These are phyloP conservation scores for Aelia acuminata DNA, from an alignment of 2,888 invertebrate genomes.

Conservation along the genomic window DNA sequence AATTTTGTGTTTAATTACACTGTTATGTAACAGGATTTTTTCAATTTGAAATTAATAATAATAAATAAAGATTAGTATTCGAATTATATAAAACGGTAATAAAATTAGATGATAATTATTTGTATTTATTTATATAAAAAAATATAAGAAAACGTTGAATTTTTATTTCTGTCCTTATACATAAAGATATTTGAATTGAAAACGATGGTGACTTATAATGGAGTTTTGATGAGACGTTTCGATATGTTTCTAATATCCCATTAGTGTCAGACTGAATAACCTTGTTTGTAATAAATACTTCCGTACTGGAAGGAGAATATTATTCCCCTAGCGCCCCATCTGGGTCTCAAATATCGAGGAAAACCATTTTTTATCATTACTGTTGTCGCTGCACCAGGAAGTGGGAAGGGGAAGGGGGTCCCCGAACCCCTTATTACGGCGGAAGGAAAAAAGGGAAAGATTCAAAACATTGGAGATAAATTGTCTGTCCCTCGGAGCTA, in stretches of 20 bases:
- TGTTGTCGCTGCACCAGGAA: conserved; percentile 38
- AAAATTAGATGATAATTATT: no score
- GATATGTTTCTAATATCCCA: not conserved
- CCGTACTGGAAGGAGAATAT: not conserved
- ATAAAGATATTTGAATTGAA: no score
- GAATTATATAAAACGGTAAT: no score
- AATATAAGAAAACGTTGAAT: no score
- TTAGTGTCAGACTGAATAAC: not conserved
- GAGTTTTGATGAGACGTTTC: not conserved
- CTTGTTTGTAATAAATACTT: not conserved
- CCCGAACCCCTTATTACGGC: conserved; percentile 27
- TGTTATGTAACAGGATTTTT: no score
- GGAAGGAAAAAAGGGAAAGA: conserved; percentile 44
- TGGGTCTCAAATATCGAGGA: conserved; percentile 25
- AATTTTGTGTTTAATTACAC: no score
- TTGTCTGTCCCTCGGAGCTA: conserved; percentile 30
- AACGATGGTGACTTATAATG: not conserved
- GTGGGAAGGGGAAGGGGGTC: no score
- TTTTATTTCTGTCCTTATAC: no score
- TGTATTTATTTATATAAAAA: no score
- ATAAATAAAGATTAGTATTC: no score
- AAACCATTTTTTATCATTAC: conserved; percentile 46
- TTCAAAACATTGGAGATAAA: conserved; percentile 45
- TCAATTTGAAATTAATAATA: no score
- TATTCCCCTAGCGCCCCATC: conserved; percentile 7